A percentile compares a stretch with the other conserved stretches of the same genome.
These are phyloP conservation scores for Myzus persicae DNA, from an alignment of 1,140 invertebrate genomes.

Conservation along the genomic window DNA sequence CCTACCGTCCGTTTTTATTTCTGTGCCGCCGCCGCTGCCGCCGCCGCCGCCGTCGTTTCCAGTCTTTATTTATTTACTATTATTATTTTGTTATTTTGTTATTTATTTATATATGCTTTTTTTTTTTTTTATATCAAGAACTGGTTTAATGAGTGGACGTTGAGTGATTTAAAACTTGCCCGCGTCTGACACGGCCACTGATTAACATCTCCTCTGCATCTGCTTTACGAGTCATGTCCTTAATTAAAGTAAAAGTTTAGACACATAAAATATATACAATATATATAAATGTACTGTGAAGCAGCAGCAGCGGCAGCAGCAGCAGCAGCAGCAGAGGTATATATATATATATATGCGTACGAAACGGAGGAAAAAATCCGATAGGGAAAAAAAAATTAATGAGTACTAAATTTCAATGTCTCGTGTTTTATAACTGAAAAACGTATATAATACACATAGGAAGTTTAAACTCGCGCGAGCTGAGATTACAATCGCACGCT, in stretches of 20 bases:
- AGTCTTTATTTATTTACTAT: slow-evolving; percentile 14
- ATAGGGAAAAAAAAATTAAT: slow-evolving; percentile 48
- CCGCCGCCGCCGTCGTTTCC: not conserved
- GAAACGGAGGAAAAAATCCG: slow-evolving; percentile 9
- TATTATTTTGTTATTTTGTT: slow-evolving; percentile 24
- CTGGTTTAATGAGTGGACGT: slow-evolving; percentile 57
- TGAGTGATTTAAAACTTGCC: slow-evolving; percentile 58
- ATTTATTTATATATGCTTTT: too few relatives aligned
- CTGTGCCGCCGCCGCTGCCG: not conserved
- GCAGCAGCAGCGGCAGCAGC: not conserved
- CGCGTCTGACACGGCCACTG: slow-evolving; percentile 53
- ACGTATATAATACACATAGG: not conserved
- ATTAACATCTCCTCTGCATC: slow-evolving; percentile 57
- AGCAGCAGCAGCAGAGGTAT: not conserved
- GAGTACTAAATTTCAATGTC: slow-evolving; percentile 56
- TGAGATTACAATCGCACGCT: slow-evolving; percentile 27
- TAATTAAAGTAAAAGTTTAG: slow-evolving; percentile 59
- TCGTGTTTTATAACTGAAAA: slow-evolving; percentile 41
- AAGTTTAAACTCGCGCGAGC: not conserved
- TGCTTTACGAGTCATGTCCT: slow-evolving; percentile 53
- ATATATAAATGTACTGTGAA: slow-evolving; percentile 7
- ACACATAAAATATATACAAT: slow-evolving; percentile 38
- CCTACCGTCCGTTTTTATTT: too few relatives aligned
- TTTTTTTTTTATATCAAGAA: slow-evolving; percentile 45
- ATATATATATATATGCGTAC: not conserved